A percentile compares a stretch with the other conserved stretches of the same genome.
Conservation (phyloP, 2,797 vertebrate species). For the Numenius phaeopus region DNA sequence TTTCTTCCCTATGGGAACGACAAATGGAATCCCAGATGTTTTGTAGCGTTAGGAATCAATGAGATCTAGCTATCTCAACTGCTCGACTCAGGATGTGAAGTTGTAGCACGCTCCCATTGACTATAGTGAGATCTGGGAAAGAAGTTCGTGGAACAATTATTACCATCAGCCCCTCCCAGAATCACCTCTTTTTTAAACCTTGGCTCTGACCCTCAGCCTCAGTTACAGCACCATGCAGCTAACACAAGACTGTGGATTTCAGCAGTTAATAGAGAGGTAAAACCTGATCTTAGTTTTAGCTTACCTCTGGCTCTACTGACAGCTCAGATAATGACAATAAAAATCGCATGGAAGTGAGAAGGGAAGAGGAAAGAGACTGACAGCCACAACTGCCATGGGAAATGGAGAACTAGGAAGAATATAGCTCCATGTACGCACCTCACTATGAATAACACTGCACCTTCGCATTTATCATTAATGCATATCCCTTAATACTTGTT, state of each 20-base stretch:
- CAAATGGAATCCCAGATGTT: not conserved
- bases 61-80: not conserved
- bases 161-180: not conserved
- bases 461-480: not conserved
- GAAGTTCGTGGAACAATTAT: not conserved
- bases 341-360: not conserved
- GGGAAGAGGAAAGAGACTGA: not conserved
- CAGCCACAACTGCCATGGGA: not conserved
- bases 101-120: not conserved
- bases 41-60: not conserved
- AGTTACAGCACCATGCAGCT: not conserved
- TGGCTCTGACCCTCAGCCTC: not conserved
- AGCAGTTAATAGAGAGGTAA: not conserved
- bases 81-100: not conserved
- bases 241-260: not conserved
- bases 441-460: not conserved
- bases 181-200: not conserved
- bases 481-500: not conserved
- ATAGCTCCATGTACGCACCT: not conserved
- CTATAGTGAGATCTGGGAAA: not conserved
- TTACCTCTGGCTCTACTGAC: not conserved
- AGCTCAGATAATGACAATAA: not conserved
- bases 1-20: not conserved
- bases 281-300: not conserved
- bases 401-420: not conserved